Conservation (phyloP, 92 coral and sea anemone species). For the Epizoanthus fatuus region DNA sequence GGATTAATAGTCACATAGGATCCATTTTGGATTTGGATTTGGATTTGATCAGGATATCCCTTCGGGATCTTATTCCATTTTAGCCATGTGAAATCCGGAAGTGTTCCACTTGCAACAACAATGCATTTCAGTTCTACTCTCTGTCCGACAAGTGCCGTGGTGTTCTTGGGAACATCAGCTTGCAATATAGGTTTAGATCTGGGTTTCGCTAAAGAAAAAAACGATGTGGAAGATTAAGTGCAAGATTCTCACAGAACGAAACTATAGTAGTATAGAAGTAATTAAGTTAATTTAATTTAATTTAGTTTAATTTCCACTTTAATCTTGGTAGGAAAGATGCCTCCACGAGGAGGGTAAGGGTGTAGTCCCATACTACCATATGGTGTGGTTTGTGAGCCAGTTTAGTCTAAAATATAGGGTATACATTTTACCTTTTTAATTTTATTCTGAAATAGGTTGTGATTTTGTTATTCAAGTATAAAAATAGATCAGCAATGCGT, state of each 20-base stretch:
- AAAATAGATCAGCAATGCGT: too few species aligned
- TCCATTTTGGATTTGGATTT: constrained; percentile 45
- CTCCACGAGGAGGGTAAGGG: too few species aligned
- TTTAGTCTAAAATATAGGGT: too few species aligned
- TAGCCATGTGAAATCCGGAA: constrained; percentile 97
- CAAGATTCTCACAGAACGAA: neutral
- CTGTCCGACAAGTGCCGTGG: constrained; percentile 76
- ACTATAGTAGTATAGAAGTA: neutral
- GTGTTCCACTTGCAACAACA: constrained; percentile 90
- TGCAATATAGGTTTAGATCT: constrained; percentile 84
- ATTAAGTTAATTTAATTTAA: too few species aligned
- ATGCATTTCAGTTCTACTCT: constrained; percentile 85
- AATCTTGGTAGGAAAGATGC: too few species aligned
- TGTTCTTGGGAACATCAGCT: constrained; percentile 76
- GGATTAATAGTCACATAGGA: constrained; percentile 80
- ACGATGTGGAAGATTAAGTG: neutral
- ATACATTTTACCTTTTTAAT: too few species aligned
- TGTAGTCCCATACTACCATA: too few species aligned
- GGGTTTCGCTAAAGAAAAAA: constrained; percentile 69
- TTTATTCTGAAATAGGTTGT: too few species aligned
- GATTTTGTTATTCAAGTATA: too few species aligned
- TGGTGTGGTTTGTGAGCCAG: too few species aligned
- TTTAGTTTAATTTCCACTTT: too few species aligned
- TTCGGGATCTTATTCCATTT: constrained; percentile 81
- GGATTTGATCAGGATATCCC: constrained; percentile 66